Conservation (phyloP, 35 echinoderm and acorn worm species). For the Ptychodera flava region DNA sequence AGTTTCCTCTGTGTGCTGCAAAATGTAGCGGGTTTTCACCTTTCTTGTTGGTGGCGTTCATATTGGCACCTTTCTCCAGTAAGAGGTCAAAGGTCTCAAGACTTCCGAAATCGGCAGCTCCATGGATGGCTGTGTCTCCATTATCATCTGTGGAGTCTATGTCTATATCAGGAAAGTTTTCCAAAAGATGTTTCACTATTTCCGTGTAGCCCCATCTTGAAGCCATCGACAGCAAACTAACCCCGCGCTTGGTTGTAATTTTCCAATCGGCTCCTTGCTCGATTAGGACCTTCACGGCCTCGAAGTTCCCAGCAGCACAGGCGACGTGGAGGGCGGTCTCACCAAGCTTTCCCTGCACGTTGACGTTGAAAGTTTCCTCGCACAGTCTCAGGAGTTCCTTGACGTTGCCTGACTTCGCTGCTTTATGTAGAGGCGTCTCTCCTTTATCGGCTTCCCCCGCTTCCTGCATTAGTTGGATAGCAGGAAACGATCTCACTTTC, state of each 20-base stretch:
- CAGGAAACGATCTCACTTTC: background rate
- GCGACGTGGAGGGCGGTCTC: conserved; percentile 49
- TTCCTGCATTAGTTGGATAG: background rate
- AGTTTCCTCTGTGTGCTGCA: background rate
- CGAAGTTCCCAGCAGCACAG: conserved; percentile 73
- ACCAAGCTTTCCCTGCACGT: background rate
- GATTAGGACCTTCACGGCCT: conserved; percentile 67
- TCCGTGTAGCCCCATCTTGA: background rate
- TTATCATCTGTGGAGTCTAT: background rate
- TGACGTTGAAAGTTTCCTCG: background rate
- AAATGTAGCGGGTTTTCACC: background rate
- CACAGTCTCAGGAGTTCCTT: background rate
- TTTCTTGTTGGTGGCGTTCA: background rate
- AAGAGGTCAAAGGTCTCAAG: background rate
- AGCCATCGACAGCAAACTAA: background rate
- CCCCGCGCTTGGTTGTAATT: background rate
- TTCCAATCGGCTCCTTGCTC: conserved; percentile 27
- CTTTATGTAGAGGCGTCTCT: background rate
- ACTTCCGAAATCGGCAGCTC: background rate
- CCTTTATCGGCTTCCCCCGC: background rate
- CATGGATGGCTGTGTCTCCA: background rate
- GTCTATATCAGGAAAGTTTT: background rate
- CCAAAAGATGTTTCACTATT: background rate
- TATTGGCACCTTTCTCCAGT: background rate
- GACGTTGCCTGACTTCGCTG: background rate